A percentile compares a stretch with the other conserved stretches of the same genome.
phyloP scores from a whole-genome alignment of 1,140 invertebrate species.

The Solen grandis region DNA sequence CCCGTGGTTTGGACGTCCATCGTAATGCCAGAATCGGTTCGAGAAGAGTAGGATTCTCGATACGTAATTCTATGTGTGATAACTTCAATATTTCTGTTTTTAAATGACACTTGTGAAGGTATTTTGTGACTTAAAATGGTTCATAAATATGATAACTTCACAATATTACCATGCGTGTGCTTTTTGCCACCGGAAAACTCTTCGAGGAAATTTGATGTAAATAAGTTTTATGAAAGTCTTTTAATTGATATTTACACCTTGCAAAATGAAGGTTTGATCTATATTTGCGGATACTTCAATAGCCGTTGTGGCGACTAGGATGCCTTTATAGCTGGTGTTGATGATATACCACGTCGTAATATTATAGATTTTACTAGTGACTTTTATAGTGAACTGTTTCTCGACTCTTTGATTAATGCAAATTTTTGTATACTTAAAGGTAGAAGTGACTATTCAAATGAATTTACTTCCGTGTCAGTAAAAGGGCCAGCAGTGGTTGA shows the following conservation, averaged over 20 bases:
- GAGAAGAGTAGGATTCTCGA: conserved; percentile 9
- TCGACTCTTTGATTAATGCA: not conserved
- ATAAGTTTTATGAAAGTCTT: conserved; percentile 35
- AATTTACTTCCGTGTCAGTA: not conserved
- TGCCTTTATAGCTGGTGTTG: conserved; percentile 14
- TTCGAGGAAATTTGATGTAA: conserved; percentile 3
- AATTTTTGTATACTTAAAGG: conserved; percentile 13
- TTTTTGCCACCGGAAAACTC: conserved; percentile 40
- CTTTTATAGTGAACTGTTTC: conserved; percentile 1
- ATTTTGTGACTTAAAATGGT: too few relatives aligned
- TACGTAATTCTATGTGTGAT: not conserved
- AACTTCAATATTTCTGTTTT: not conserved
- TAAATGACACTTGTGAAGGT: not conserved
- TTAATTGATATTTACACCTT: conserved; percentile 12
- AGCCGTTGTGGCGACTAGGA: conserved; percentile 1
- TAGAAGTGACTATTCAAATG: not conserved
- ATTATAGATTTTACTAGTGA: conserved; percentile 1
- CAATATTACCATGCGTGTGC: not conserved
- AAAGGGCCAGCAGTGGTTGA: not conserved
- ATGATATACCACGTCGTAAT: not conserved
- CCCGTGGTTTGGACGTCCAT: not conserved
- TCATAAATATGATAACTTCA: not conserved
- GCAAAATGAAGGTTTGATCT: conserved; percentile 22
- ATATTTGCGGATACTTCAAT: not conserved
- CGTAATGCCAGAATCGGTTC: not conserved